Base-by-base conservation (phyloP, 2,113 vertebrate species). In the Marcusenius ussheri region DNA sequence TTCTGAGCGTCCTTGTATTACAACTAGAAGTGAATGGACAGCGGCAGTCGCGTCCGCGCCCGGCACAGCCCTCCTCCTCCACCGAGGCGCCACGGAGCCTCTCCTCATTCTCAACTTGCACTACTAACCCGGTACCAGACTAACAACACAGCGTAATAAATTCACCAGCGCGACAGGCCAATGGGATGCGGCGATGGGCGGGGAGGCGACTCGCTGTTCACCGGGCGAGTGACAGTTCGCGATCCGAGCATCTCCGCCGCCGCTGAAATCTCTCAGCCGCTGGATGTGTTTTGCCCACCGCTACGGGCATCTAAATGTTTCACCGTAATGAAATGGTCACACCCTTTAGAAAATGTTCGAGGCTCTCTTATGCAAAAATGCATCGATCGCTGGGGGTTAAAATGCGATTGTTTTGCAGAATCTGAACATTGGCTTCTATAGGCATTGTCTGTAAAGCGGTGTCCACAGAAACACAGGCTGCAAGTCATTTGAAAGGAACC, bases 1-100 rank as follows among this genome's bases (percentile, higher is more conserved):
- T 49, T 88, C 8, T 42, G 89, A 80, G 90, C n/a, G 53, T 90
- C 86, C 3, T 90, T 90, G 42, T 53, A 89, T 27, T 86, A 91
- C 47, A 47, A 3, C 90, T 86, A 85, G 89, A 91, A 90, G 66
- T 21, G 92, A 1, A 53, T 42, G 31, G 35, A 7, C 90, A 62
- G 27, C 89, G 84, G 84, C 88, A 90, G 92, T 88, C 88, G 89
- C 93, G 94, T 94, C 92, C 93, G 93, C 90, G 92, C 91, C 91
- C 92, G 93, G 35, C 86, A 86, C 88, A 70, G 86, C 89, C 83
- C 49, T 51, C 89, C 49, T 45, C 89, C 31, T 77, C 70, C 58
- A 50, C 89, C 49, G 62, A 35, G 47, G 42, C 58, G 49, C 66
- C 88, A 89, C 45, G 35, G 31, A 53, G 39, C 84, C 56, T 51